Evolutionary conservation across 23 tunicate species (phyloP).

Genomic region (Ciona savignyi): DNA sequence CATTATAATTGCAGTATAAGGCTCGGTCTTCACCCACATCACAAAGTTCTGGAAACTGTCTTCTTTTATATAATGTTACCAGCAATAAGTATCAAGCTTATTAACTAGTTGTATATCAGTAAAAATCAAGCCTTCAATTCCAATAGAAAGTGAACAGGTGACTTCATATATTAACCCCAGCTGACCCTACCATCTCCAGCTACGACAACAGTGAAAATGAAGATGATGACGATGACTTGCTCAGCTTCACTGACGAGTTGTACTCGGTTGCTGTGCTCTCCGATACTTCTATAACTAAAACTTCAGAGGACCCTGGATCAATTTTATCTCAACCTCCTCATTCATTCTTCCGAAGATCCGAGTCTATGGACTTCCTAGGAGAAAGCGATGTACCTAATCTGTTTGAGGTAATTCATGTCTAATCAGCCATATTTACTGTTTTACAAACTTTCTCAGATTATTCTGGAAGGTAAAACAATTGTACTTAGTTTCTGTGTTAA

Average conservation of each 20-base stretch:
- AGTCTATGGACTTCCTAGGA: slow-evolving; percentile 88
- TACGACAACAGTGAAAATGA: slow-evolving; percentile 65
- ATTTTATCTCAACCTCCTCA: slow-evolving; percentile 33
- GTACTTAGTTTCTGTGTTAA: neutral
- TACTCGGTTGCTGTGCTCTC: slow-evolving; percentile 47
- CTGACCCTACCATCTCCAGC: too few relatives aligned
- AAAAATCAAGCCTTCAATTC: too few relatives aligned
- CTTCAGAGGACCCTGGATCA: slow-evolving; percentile 7
- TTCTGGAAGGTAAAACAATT: neutral
- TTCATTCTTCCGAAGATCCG: slow-evolving; percentile 68
- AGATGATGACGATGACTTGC: slow-evolving; percentile 45
- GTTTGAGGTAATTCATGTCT: slow-evolving; percentile 41
- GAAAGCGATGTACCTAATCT: slow-evolving; percentile 43
- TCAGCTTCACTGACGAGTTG: slow-evolving; percentile 46
- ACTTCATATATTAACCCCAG: too few relatives aligned
- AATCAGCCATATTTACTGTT: neutral
- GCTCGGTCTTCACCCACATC: too few relatives aligned
- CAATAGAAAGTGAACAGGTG: too few relatives aligned
- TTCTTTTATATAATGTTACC: too few relatives aligned
- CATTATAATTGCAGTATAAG: too few relatives aligned
- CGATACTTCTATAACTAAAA: neutral
- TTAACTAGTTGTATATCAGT: too few relatives aligned
- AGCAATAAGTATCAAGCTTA: too few relatives aligned
- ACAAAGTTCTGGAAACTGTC: too few relatives aligned
- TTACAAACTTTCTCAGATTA: neutral